Evolutionary conservation across 2,888 invertebrate genomes (phyloP).

Genomic region (Agrotis segetum): DNA sequence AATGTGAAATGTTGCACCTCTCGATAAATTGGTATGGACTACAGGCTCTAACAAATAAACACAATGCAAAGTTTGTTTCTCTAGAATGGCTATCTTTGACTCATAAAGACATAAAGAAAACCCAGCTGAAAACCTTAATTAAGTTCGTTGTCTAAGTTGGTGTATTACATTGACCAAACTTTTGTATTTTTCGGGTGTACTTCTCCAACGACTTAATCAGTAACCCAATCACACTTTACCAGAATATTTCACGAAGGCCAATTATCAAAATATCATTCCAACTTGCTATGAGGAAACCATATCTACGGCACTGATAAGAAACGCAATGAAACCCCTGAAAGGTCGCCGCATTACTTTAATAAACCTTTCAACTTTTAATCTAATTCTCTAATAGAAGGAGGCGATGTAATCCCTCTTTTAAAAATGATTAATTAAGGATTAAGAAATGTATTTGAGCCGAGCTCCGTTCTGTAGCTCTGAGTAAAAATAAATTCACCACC

Average conservation of each 20-base stretch:
- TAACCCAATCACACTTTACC: not conserved
- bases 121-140: not conserved
- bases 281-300: not conserved
- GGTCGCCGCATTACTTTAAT: conserved; percentile 49
- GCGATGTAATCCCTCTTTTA: conserved; percentile 35
- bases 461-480: conserved; percentile 5
- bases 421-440: conserved; percentile 60
- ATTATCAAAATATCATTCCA: conserved; percentile 3
- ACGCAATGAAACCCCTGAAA: conserved; percentile 37
- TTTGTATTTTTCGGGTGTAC: not conserved
- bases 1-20: conserved; percentile 9
- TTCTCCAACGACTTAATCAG: not conserved
- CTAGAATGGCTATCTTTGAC: not conserved
- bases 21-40: not conserved
- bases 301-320: conserved; percentile 30
- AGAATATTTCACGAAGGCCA: too few species aligned
- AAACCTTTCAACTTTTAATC: conserved; percentile 54
- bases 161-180: too few species aligned
- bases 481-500: conserved; percentile 54
- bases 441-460: conserved; percentile 47
- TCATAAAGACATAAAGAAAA: not conserved
- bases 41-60: not conserved
- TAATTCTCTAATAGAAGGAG: conserved; percentile 20
- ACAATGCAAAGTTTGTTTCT: not conserved
- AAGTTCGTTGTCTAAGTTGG: too few species aligned